Evolutionary conservation across 2,888 invertebrate genomes (phyloP), one percentile per base, ranked within the genome.

Genomic region (Galerucella pusilla): DNA sequence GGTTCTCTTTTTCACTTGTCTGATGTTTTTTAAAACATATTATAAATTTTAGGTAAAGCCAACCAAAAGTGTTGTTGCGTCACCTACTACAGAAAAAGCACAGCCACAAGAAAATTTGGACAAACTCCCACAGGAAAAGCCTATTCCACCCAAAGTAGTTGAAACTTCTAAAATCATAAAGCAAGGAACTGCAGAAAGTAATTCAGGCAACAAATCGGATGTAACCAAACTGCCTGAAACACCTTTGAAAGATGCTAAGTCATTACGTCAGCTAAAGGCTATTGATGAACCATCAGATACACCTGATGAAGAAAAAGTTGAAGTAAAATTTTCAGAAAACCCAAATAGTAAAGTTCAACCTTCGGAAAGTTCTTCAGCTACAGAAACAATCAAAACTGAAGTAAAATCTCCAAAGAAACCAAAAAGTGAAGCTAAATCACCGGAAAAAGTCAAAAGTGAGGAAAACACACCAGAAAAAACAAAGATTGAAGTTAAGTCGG

Each of bases 291-390:
- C 49, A 49, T 12, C 49, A 12, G 49, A 49, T 12, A 49, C 11
- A 12, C 57, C 57, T 57, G 57, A 68, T 9, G 59, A 68, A 64
- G 20, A n/a, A n/a, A 52, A 63, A 63, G 35, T 2, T 16, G 20
- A 28, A 16, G 20, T 49, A 9, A 57, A 64, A 59, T 57, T 66
- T 20, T 14, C 49, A 35, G 68, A 71, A 28, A 68, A 52, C 57
- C 46, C 72, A 64, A 68, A 73, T 59, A 64, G 25, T 68, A 61
- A 69, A 10, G 46, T 12, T 20, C 72, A 70, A 63, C 12, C 49
- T 42, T 59, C 11, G 10, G 59, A 59, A 59, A 20, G 10, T 59
- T 0, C 16, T 57, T 4, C 2, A 25, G 16, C 45, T 35, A 35
- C 35, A 6, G 69, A 46, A 49, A 20, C 14, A 12, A n/a, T 54